Conservation (phyloP, 2,113 vertebrate genomes). For the Benitochromis conjunctus region DNA sequence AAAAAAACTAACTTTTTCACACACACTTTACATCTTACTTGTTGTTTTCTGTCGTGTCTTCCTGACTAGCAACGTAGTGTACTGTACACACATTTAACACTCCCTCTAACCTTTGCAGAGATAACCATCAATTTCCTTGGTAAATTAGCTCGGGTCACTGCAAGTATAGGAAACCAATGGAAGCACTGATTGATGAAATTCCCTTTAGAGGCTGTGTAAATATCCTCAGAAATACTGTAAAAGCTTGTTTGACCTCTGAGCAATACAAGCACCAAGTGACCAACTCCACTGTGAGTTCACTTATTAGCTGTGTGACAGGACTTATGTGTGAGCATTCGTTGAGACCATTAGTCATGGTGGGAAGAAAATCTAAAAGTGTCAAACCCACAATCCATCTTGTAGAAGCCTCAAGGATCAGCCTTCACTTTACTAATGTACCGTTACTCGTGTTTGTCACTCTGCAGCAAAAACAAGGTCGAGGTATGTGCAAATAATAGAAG, state of each 20-base stretch:
- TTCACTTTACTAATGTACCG: constrained; percentile 25
- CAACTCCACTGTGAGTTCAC: background rate
- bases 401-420: constrained; percentile 37
- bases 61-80: background rate
- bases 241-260: constrained; percentile 19
- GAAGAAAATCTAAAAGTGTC: constrained; percentile 27
- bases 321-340: background rate
- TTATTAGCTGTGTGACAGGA: background rate
- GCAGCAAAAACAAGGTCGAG: constrained; percentile 60
- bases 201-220: background rate
- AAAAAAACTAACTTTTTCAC: background rate
- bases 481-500: constrained; percentile 64
- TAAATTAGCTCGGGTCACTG: background rate
- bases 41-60: background rate
- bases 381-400: constrained; percentile 20
- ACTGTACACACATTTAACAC: background rate
- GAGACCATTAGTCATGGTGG: constrained; percentile 27
- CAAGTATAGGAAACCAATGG: constrained; percentile 30
- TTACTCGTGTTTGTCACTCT: constrained; percentile 49
- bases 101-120: constrained; percentile 4
- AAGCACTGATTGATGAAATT: constrained; percentile 20
- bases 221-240: constrained; percentile 8
- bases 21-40: background rate
- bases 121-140: background rate
- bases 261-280: background rate